Evolutionary conservation across 2,888 invertebrate species (phyloP).

Genomic region (Arctia plantaginis): DNA sequence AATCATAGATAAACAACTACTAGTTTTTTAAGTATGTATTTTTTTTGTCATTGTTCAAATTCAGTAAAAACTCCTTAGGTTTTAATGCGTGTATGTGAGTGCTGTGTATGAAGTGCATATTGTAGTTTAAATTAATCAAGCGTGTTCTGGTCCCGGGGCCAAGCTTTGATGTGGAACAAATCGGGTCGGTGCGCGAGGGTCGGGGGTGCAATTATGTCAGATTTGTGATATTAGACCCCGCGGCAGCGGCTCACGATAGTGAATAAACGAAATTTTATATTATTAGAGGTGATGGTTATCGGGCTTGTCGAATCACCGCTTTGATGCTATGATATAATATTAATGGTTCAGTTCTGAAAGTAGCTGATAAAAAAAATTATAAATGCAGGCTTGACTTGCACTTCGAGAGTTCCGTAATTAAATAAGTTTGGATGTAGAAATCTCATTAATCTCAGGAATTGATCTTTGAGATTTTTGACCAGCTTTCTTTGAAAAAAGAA

Average conservation of each 20-base stretch:
- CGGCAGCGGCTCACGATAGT: slow-evolving; percentile 20
- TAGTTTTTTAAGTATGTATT: no score
- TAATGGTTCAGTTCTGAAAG: slow-evolving; percentile 1
- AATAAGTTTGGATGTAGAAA: neutral
- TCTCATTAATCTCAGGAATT: neutral
- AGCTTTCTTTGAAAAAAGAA: no score
- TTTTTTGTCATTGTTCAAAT: no score
- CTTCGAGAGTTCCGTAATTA: neutral
- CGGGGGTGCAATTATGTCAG: slow-evolving; percentile 43
- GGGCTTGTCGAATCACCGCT: slow-evolving; percentile 35
- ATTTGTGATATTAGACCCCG: slow-evolving; percentile 47
- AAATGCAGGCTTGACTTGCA: neutral
- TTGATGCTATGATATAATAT: slow-evolving; percentile 21
- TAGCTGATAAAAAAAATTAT: neutral
- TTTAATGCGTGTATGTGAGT: neutral
- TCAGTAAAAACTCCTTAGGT: neutral
- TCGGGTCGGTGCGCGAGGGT: slow-evolving; percentile 21
- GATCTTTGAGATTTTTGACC: neutral
- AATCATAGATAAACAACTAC: no score
- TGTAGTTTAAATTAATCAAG: slow-evolving; percentile 4
- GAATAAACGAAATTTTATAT: slow-evolving; percentile 25
- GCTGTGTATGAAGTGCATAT: neutral
- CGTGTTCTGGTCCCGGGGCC: slow-evolving; percentile 17
- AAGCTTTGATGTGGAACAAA: slow-evolving; percentile 36
- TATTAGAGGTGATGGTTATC: slow-evolving; percentile 24